Percentiles rank a stretch among this genome's conserved stretches.
These are phyloP conservation scores for Todus mexicanus DNA, from an alignment of 2,797 vertebrate genomes.

Conservation along the genomic window DNA sequence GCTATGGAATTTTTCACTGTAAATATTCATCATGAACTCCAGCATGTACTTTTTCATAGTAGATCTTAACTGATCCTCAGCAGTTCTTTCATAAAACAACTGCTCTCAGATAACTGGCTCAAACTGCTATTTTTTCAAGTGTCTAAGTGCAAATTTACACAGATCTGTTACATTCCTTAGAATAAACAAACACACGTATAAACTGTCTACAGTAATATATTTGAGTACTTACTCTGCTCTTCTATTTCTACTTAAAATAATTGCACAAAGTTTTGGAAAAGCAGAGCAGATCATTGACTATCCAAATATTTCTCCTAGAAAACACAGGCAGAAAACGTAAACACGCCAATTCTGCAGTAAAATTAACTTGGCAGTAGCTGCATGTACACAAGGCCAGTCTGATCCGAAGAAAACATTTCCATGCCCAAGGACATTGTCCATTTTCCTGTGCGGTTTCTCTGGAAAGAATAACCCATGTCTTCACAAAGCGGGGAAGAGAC, in stretches of 20 bases:
- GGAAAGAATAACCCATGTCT: background rate
- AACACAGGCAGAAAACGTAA: background rate
- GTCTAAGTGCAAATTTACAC: background rate
- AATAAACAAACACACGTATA: background rate
- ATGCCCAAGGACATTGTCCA: background rate
- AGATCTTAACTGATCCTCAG: background rate
- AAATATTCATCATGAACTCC: background rate
- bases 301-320: background rate
- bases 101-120: background rate
- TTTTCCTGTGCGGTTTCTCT: background rate
- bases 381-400: background rate
- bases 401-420: background rate
- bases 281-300: background rate
- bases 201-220: background rate
- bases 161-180: background rate
- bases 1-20: background rate
- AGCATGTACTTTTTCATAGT: background rate
- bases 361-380: background rate
- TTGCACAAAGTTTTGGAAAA: background rate
- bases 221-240: background rate
- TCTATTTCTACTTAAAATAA: background rate
- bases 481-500: background rate
- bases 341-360: background rate
- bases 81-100: background rate
- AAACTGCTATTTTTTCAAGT: background rate